These are phyloP conservation scores for Dipodomys merriami DNA, from an alignment of 2,113 vertebrate species.

Conservation along the genomic window DNA sequence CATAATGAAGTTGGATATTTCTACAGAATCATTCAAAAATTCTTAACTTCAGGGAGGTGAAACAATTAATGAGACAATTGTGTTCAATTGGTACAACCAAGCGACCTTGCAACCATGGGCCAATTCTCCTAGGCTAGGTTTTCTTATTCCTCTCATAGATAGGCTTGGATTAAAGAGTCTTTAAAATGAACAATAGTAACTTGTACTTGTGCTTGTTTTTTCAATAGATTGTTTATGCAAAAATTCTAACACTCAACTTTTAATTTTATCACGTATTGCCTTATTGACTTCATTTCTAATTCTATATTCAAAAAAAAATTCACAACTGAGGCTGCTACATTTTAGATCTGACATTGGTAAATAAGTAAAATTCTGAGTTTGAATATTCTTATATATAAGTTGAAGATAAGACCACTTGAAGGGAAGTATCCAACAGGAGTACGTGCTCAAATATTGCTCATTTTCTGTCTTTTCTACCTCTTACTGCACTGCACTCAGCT, in stretches of 20 bases:
- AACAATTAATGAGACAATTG: conserved; percentile 53
- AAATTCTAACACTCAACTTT: neutral
- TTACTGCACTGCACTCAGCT: neutral
- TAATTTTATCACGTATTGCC: neutral
- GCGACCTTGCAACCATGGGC: neutral
- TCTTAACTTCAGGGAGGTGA: conserved; percentile 54
- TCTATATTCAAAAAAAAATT: conserved; percentile 18
- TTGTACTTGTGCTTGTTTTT: neutral
- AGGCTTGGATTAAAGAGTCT: conserved; percentile 6
- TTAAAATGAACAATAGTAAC: neutral
- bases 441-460: neutral
- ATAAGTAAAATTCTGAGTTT: neutral
- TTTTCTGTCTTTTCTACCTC: neutral
- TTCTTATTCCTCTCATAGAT: neutral
- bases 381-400: neutral
- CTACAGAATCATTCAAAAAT: conserved; percentile 58
- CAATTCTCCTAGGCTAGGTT: neutral
- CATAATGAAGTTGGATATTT: conserved; percentile 40
- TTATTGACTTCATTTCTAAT: conserved; percentile 21
- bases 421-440: neutral
- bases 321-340: neutral
- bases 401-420: neutral
- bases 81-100: conserved; percentile 45
- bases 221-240: neutral
- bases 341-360: neutral